phyloP scores from a whole-genome alignment of 2,888 invertebrate genomes.

The Apamea monoglypha region DNA sequence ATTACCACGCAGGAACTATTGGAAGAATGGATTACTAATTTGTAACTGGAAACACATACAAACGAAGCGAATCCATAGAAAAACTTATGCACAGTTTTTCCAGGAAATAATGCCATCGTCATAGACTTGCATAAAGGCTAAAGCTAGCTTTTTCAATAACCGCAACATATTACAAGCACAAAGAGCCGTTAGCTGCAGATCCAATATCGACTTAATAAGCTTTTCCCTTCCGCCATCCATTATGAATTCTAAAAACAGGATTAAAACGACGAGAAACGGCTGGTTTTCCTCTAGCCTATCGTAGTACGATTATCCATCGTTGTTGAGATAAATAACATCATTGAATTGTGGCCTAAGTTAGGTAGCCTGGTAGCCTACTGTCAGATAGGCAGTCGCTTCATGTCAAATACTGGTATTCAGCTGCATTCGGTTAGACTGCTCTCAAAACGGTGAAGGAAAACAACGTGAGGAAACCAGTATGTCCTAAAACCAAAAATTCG shows the following conservation, averaged over 20 bases:
- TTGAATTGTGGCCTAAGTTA: neutral
- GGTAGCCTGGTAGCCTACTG: neutral
- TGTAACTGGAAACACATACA: neutral
- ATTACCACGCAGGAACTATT: neutral
- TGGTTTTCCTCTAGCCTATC: constrained; percentile 4
- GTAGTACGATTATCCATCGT: neutral
- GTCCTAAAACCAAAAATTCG: too few relatives aligned
- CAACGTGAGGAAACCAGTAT: too few relatives aligned
- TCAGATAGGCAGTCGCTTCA: neutral
- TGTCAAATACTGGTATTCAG: neutral
- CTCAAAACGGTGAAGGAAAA: too few relatives aligned
- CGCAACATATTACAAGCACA: constrained; percentile 45
- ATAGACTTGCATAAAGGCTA: constrained; percentile 16
- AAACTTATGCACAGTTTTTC: neutral
- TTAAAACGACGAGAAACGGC: neutral
- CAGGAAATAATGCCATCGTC: constrained; percentile 12
- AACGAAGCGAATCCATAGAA: neutral
- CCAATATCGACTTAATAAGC: constrained; percentile 62
- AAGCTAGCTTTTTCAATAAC: constrained; percentile 48
- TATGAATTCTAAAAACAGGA: constrained; percentile 26
- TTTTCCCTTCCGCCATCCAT: constrained; percentile 37
- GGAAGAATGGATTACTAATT: neutral
- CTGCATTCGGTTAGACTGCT: neutral
- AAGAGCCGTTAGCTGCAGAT: constrained; percentile 57
- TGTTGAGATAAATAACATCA: neutral